phyloP scores from a whole-genome alignment of 2,113 vertebrate species.

The Ammodytes dubius region DNA sequence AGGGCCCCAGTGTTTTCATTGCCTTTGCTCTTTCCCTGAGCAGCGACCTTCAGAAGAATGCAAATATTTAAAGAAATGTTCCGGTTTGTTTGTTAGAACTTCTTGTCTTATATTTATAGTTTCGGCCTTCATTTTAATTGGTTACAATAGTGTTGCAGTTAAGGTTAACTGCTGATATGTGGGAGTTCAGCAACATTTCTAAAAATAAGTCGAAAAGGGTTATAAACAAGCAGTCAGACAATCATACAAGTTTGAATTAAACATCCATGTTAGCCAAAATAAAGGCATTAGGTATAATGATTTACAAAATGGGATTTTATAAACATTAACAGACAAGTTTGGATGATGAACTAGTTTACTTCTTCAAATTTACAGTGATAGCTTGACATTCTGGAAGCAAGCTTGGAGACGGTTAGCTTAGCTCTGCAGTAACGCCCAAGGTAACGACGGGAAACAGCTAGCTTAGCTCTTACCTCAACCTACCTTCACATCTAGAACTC shows the following conservation, averaged over 20 bases:
- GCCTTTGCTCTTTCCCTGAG: slow-evolving; percentile 19
- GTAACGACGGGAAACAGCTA: not conserved
- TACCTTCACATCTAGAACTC: not conserved
- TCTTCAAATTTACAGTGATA: not conserved
- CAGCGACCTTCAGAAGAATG: slow-evolving; percentile 8
- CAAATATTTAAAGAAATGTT: slow-evolving; percentile 22
- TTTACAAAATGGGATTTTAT: not conserved
- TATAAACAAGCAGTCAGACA: not conserved
- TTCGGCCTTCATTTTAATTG: not conserved
- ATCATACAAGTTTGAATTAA: not conserved
- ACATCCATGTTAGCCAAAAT: not conserved
- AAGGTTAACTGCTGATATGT: not conserved
- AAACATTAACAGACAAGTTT: not conserved
- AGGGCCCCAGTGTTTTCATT: slow-evolving; percentile 16
- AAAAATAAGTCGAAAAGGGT: not conserved
- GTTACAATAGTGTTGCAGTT: slow-evolving; percentile 2
- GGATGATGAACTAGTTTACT: not conserved
- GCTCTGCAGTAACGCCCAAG: not conserved
- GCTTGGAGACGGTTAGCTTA: not conserved
- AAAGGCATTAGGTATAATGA: not conserved
- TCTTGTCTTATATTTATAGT: not conserved
- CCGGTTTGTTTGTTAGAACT: slow-evolving; percentile 2
- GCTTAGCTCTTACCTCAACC: not conserved
- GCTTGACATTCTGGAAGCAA: not conserved
- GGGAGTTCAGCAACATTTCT: not conserved